Conservation (phyloP, 2,113 vertebrate species). For the Pseudorhombus dupliciocellatus region DNA sequence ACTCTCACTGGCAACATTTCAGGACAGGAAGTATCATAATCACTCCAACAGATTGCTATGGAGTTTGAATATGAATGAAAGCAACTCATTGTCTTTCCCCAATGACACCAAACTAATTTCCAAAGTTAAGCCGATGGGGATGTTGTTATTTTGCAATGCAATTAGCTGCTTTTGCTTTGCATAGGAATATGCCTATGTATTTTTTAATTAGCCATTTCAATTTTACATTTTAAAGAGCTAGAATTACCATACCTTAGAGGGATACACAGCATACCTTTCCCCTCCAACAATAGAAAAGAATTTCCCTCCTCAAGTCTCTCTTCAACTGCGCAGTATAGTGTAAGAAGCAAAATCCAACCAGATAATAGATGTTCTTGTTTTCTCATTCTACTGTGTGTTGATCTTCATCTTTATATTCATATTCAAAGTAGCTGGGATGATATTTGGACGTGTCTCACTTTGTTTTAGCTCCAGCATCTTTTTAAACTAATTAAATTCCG, state of each 20-base stretch:
- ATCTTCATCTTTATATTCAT: neutral
- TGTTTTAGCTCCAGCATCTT: slow-evolving; percentile 3
- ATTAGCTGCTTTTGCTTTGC: neutral
- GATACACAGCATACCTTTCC: neutral
- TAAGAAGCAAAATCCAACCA: too few species aligned
- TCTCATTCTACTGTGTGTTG: neutral
- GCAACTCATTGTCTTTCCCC: too few species aligned
- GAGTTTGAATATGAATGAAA: too few species aligned
- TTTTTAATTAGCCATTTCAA: too few species aligned
- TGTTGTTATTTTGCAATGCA: neutral
- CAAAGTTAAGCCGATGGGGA: neutral
- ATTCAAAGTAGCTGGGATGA: slow-evolving; percentile 5
- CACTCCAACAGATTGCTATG: neutral
- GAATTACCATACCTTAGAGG: too few species aligned
- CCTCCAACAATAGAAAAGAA: neutral
- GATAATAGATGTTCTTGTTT: too few species aligned
- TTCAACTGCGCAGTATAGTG: too few species aligned
- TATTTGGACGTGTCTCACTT: slow-evolving; percentile 19
- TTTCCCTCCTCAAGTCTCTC: neutral
- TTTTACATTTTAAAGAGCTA: too few species aligned
- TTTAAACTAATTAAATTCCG: slow-evolving; percentile 27
- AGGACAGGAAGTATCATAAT: slow-evolving; percentile 4
- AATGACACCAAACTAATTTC: neutral
- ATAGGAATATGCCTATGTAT: too few species aligned
- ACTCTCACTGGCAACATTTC: neutral